Base-by-base conservation (phyloP, 2,797 vertebrate species). In the Salarias fasciatus region DNA sequence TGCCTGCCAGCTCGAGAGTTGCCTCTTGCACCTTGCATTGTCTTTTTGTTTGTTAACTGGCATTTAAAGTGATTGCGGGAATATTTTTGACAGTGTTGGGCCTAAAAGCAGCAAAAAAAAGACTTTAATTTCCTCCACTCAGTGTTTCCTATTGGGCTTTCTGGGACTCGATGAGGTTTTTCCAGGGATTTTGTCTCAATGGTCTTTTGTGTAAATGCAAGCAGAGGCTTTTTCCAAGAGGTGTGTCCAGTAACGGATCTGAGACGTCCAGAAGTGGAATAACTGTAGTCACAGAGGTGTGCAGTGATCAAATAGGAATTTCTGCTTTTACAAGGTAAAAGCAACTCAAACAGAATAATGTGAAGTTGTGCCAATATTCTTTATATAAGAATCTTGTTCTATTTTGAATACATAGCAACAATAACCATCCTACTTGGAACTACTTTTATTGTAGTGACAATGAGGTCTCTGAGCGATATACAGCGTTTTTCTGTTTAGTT, bases 131-230 rank as follows among this genome's bases (percentile, higher is more conserved):
- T 73, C 60, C 74, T 31, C 30, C 36, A 69, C 61, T 42, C 29
- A 63, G 55, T 77, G 14, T 78, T 86, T 83, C 80, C 78, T 42
- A 18, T 58, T 64, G 69, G 66, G 46, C 53, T 33, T 53, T 66
- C 29, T 46, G 37, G 52, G 29, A 44, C 18, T 45, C 48, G 7
- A 18, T 11, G 43, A 49, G 4, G 0, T 68, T 80, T 77, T 80
- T 82, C 72, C 69, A 64, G 67, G 14, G 61, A 40, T 50, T 72
- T 56, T 44, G 45, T 69, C 29, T 64, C 5, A 77, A 82, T 44
- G 49, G 45, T 60, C 62, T 62, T 79, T 72, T 77, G 53, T 79
- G 44, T 15, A 59, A 61, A 64, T 45, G 3, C 36, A 40, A 47
- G 45, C n/a, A 55, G 72, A 69, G 13, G 7, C 47, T 15, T 38